Base-by-base conservation (phyloP, 30 jellyfish, hydroid and myxozoan species). In the Aurelia aurita region DNA sequence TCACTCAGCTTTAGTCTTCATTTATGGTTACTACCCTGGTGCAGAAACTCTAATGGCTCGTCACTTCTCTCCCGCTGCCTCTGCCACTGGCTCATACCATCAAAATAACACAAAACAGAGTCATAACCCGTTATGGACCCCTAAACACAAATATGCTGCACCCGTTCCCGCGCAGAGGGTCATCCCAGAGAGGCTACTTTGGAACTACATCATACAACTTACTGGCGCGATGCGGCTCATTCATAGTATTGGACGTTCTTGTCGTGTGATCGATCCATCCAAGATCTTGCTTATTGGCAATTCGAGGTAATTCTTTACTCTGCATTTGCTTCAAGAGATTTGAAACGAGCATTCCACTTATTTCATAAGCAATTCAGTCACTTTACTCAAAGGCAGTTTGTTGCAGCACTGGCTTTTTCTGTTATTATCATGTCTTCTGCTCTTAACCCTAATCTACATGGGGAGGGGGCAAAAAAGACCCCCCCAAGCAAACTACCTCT, bases 151-250 rank as follows among this genome's bases (percentile, higher is more conserved):
- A 31, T 75, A 75, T 59, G 86, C 85, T 2, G 85, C 27, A 19
- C 87, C 87, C 32, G 82, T 72, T 27, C 84, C 91, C 5, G 86
- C 95, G 35, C 98, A 91, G 73, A 87, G 80, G 61, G 95, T 82
- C 55, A 67, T 92, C 51, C 98, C 97, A 15, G 98, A 92, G 80
- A 84, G 98, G 39, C 65, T 86, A 29, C 76, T 92, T n/a, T 92
- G 98, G 98, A 92, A 96, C 55, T 92, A 92, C 79, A 84, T 92
- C 29, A 92, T 92, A 34, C 98, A 92, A 73, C 74, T 92, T 73
- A 86, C 98, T 66, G 97, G 93, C 10, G 97, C 98, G 7, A 77
- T 92, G 35, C 87, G 98, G 49, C 87, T 76, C 8, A 84, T 92
- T 29, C 98, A 92, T 80, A 82, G 97, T 82, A 39, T 53, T 12